Evolutionary conservation across 2,888 invertebrate genomes (phyloP).

Genomic region (Stenotaenia linearis): DNA sequence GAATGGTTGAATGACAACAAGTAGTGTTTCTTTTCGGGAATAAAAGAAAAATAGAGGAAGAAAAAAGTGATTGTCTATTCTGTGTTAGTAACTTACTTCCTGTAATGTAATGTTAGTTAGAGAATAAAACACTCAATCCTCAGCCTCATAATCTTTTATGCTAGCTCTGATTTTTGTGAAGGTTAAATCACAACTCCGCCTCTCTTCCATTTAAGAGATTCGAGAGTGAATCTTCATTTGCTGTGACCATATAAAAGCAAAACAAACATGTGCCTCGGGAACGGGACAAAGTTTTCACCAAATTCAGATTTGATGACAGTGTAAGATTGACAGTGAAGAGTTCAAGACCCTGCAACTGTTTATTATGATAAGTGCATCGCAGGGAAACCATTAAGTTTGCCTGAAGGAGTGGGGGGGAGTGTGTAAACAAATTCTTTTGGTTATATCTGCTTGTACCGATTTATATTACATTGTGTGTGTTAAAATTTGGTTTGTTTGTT

Average conservation of each 20-base stretch:
- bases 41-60: background rate
- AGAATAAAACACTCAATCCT: background rate
- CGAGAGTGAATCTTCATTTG: slow-evolving; percentile 1
- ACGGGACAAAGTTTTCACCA: background rate
- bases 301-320: slow-evolving; percentile 3
- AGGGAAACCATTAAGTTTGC: no score
- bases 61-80: background rate
- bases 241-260: background rate
- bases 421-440: no score
- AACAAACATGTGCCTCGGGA: background rate
- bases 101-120: background rate
- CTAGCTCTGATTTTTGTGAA: background rate
- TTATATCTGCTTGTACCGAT: no score
- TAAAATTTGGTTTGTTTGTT: background rate
- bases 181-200: slow-evolving; percentile 12
- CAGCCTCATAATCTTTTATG: slow-evolving; percentile 8
- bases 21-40: background rate
- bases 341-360: background rate
- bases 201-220: background rate
- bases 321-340: background rate
- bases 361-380: background rate
- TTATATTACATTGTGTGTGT: no score
- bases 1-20: background rate
- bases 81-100: background rate
- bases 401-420: no score